phyloP scores from a whole-genome alignment of 2,888 invertebrate species.

The Chrysolina americana region DNA sequence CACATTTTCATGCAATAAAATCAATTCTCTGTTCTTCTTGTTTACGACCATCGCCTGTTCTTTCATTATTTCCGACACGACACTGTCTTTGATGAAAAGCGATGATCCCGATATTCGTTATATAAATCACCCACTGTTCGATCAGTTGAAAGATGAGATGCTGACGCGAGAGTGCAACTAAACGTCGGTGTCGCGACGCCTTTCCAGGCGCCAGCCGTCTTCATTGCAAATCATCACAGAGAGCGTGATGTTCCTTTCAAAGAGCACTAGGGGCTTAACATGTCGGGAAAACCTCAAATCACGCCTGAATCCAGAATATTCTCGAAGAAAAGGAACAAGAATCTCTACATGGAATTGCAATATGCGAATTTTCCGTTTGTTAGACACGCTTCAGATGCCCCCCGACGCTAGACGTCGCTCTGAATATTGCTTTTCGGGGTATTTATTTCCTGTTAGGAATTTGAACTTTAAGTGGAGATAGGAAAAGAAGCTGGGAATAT shows the following conservation, averaged over 20 bases:
- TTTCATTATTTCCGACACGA: not conserved
- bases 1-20: no score
- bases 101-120: conserved; percentile 5
- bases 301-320: conserved; percentile 37
- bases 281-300: conserved; percentile 46
- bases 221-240: conserved; percentile 42
- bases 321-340: conserved; percentile 39
- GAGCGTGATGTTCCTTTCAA: conserved; percentile 39
- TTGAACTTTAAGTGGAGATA: not conserved
- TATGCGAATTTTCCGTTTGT: conserved; percentile 41
- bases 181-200: conserved; percentile 45
- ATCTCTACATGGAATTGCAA: conserved; percentile 45
- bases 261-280: conserved; percentile 37
- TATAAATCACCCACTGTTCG: conserved; percentile 21
- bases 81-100: not conserved
- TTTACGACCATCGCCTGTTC: not conserved
- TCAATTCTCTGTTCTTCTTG: no score
- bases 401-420: conserved; percentile 15
- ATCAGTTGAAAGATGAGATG: conserved; percentile 44
- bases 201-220: conserved; percentile 46
- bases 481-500: not conserved
- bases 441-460: conserved; percentile 18
- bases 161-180: conserved; percentile 33
- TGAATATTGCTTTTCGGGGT: conserved; percentile 25
- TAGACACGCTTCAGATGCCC: conserved; percentile 36